Conservation (phyloP, 2,888 invertebrate genomes). For the Dioctria linearis region DNA sequence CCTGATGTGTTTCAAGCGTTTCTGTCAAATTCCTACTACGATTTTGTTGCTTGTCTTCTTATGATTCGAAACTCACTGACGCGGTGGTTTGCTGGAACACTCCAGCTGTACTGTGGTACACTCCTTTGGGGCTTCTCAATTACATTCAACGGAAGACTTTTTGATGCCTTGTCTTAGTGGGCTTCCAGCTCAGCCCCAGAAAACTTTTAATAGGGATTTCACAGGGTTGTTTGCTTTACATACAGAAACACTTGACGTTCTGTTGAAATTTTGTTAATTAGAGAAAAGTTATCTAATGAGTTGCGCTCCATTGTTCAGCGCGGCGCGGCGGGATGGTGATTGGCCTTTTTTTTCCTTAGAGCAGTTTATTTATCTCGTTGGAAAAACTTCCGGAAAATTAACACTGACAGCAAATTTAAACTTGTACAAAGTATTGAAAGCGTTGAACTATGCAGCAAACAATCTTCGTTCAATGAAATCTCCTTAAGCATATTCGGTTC, state of each 20-base stretch:
- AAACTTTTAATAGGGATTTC: conserved; percentile 57
- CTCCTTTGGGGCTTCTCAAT: conserved; percentile 52
- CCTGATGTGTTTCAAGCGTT: conserved; percentile 51
- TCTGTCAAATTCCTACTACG: conserved; percentile 51
- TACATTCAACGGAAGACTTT: conserved; percentile 48
- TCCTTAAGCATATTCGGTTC: not conserved
- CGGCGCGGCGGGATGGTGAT: conserved; percentile 5
- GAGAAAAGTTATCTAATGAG: conserved; percentile 67
- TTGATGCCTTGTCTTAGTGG: conserved; percentile 49
- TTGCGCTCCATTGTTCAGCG: conserved; percentile 41
- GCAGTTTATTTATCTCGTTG: conserved; percentile 25
- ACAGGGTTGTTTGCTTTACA: conserved; percentile 62
- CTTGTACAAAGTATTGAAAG: conserved; percentile 4
- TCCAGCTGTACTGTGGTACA: conserved; percentile 20
- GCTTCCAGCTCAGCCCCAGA: conserved; percentile 26
- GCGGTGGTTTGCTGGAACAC: conserved; percentile 32
- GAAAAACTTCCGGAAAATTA: conserved; percentile 42
- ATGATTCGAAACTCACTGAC: conserved; percentile 43
- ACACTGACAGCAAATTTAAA: conserved; percentile 40
- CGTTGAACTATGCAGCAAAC: not conserved
- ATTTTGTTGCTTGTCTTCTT: conserved; percentile 46
- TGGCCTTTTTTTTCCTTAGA: conserved; percentile 18
- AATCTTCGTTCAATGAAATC: not conserved
- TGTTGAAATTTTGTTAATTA: conserved; percentile 70
- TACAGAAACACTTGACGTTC: conserved; percentile 65